phyloP scores from a whole-genome alignment of 2,797 vertebrate species.

The Pipistrellus pipistrellus region DNA sequence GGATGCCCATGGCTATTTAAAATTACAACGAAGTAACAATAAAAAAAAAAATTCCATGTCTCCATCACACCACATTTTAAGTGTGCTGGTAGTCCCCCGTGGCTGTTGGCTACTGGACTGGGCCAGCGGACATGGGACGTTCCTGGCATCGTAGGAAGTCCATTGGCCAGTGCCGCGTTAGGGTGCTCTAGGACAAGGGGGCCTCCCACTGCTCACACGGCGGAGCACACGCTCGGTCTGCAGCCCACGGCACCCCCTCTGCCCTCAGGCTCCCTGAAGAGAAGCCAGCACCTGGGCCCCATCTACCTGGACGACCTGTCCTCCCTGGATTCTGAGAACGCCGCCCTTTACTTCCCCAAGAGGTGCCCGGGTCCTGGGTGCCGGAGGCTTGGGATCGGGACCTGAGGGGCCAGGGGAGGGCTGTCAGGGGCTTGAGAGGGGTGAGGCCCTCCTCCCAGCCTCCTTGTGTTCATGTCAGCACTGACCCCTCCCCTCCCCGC shows the following conservation, averaged over 20 bases:
- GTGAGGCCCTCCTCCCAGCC: not conserved
- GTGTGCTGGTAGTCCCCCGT: not conserved
- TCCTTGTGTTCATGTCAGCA: not conserved
- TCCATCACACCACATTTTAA: not conserved
- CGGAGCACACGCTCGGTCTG: not conserved
- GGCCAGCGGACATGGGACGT: not conserved
- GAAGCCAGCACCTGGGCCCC: conserved; percentile 90
- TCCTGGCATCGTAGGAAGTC: not conserved
- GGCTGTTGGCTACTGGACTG: not conserved
- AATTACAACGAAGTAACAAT: not conserved
- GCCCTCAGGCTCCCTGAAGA: conserved; percentile 86
- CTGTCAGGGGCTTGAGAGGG: not conserved
- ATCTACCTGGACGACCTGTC: conserved; percentile 94
- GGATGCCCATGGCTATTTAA: not conserved
- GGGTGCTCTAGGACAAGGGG: not conserved
- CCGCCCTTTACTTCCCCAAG: conserved; percentile 93
- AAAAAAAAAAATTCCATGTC: not conserved
- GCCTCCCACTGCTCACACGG: not conserved
- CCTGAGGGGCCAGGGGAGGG: not conserved
- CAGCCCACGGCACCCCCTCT: not conserved
- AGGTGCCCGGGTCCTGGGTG: conserved; percentile 88
- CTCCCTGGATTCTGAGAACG: conserved; percentile 90
- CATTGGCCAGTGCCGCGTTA: not conserved
- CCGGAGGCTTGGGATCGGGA: not conserved
- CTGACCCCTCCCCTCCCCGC: not conserved